Conservation (phyloP, 2,888 invertebrate genomes). For the Nudaria mundana region DNA sequence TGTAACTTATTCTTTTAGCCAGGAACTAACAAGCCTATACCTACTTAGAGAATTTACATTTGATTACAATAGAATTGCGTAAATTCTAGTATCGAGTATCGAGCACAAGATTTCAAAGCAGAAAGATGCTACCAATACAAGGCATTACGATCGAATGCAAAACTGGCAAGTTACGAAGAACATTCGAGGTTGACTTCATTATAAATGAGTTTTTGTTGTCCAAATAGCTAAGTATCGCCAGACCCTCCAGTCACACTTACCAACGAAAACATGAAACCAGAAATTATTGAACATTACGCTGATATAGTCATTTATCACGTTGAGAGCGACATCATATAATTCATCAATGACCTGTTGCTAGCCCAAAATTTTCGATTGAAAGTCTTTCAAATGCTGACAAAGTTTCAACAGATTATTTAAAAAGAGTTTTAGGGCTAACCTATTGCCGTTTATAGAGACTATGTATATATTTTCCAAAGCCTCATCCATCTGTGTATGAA, state of each 20-base stretch:
- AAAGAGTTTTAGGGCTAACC: conserved; percentile 5
- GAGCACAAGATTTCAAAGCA: too few species aligned
- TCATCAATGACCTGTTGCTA: conserved; percentile 23
- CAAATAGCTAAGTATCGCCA: not conserved
- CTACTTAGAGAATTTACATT: too few species aligned
- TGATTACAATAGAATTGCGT: too few species aligned
- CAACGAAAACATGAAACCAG: conserved; percentile 12
- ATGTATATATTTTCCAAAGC: too few species aligned
- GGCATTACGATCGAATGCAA: too few species aligned
- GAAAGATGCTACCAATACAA: too few species aligned
- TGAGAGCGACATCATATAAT: conserved; percentile 9
- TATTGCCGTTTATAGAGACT: too few species aligned
- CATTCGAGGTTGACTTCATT: not conserved
- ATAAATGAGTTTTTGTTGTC: not conserved
- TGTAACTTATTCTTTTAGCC: too few species aligned
- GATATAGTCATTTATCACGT: conserved; percentile 26
- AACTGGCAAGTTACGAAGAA: too few species aligned
- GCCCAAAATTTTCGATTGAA: conserved; percentile 14
- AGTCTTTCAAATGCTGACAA: conserved; percentile 7
- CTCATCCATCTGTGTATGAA: too few species aligned
- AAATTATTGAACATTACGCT: conserved; percentile 8
- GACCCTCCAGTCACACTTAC: conserved; percentile 1
- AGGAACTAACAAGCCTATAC: too few species aligned
- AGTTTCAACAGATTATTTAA: conserved; percentile 11
- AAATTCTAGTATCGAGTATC: too few species aligned